Conservation (phyloP, 2,113 vertebrate species). For the Bombycilla garrulus region DNA sequence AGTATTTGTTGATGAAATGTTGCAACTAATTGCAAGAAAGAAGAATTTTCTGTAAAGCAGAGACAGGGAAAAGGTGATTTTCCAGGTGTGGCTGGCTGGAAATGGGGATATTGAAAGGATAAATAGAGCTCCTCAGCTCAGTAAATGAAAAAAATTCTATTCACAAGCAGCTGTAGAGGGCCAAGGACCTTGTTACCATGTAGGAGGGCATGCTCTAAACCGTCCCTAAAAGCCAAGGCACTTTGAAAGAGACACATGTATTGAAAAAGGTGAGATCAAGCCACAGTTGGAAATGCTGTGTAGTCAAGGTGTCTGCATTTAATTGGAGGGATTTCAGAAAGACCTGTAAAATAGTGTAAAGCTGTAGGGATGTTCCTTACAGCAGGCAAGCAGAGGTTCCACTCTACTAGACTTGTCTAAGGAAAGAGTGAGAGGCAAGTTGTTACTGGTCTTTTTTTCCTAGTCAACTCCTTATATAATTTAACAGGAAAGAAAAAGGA, state of each 20-base stretch:
- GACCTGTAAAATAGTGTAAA: not conserved
- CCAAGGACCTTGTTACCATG: not conserved
- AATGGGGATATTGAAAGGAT: not conserved
- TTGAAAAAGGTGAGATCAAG: not conserved
- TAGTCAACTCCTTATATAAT: not conserved
- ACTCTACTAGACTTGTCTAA: not conserved
- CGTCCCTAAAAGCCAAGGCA: not conserved
- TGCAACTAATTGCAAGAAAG: not conserved
- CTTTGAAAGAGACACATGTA: not conserved
- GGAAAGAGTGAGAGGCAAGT: not conserved
- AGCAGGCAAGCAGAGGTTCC: not conserved
- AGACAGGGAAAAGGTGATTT: not conserved
- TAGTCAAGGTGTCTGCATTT: not conserved
- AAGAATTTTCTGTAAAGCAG: not conserved
- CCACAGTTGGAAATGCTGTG: fast-evolving
- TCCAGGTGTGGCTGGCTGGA: not conserved
- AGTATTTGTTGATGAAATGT: not conserved
- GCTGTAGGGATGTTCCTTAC: not conserved
- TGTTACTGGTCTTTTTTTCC: not conserved
- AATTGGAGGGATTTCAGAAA: not conserved
- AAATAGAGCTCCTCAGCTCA: not conserved
- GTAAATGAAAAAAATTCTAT: not conserved
- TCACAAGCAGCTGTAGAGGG: not conserved
- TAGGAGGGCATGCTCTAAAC: not conserved
- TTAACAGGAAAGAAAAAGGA: not conserved